Conservation (phyloP, 2,888 invertebrate species). For the Mythimna loreyi region DNA sequence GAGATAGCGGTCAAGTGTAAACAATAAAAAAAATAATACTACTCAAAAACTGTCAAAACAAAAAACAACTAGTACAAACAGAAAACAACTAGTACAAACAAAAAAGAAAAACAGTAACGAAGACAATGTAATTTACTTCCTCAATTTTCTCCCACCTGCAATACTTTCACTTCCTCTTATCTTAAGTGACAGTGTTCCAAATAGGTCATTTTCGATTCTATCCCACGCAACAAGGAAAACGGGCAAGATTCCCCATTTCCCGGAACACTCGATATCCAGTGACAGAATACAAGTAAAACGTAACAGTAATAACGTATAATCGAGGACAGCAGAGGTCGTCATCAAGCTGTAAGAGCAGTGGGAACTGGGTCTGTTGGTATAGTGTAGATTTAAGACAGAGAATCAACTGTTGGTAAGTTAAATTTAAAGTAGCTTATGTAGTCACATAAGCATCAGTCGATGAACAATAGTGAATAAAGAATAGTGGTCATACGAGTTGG, state of each 20-base stretch:
- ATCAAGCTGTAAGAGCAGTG: constrained; percentile 61
- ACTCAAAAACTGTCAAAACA: too few species aligned
- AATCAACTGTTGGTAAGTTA: constrained; percentile 7
- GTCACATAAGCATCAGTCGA: too few species aligned
- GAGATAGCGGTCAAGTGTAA: too few species aligned
- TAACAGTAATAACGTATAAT: constrained; percentile 63
- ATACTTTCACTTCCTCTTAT: neutral
- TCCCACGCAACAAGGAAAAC: constrained; percentile 29
- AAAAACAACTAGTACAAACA: too few species aligned
- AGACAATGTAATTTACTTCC: neutral
- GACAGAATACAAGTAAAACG: constrained; percentile 55
- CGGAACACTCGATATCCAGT: constrained; percentile 23
- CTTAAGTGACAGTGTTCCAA: constrained; percentile 7
- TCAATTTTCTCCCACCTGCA: constrained; percentile 1
- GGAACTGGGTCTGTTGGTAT: constrained; percentile 35
- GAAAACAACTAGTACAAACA: neutral
- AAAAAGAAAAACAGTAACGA: neutral
- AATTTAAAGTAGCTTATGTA: neutral
- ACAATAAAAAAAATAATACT: too few species aligned
- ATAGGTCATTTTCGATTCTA: constrained; percentile 6
- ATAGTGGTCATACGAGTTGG: too few species aligned
- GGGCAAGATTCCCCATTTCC: constrained; percentile 18
- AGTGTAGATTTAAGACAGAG: constrained; percentile 28
- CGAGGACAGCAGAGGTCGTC: constrained; percentile 62
- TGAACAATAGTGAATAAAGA: too few species aligned